These are phyloP conservation scores for Procavia capensis DNA, from an alignment of 2,113 vertebrate genomes.

Conservation along the genomic window DNA sequence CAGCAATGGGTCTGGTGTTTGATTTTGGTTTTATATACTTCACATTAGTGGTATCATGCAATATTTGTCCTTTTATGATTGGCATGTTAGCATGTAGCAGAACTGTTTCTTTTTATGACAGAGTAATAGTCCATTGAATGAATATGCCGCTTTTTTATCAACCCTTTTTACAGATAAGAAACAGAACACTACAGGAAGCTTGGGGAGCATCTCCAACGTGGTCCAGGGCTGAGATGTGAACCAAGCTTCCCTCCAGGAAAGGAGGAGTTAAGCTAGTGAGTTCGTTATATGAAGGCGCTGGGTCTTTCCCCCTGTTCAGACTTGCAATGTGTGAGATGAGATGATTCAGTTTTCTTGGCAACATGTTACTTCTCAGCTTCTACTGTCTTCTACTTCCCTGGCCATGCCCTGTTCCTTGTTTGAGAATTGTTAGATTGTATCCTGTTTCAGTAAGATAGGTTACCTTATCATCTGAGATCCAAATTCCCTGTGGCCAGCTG, in stretches of 20 bases:
- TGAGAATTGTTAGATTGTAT: not conserved
- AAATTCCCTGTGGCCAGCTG: constrained; percentile 50
- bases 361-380: not conserved
- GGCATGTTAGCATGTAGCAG: not conserved
- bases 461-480: constrained; percentile 26
- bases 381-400: not conserved
- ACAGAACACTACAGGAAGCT: not conserved
- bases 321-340: not conserved
- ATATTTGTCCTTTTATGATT: not conserved
- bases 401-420: not conserved
- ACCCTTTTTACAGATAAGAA: not conserved
- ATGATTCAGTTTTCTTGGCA: not conserved
- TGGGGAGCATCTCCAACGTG: too few relatives aligned
- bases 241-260: not conserved
- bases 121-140: not conserved
- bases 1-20: too few relatives aligned
- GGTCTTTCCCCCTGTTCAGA: not conserved
- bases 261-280: not conserved
- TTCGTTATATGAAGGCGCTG: not conserved
- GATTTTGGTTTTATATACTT: not conserved
- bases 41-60: not conserved
- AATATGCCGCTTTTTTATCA: not conserved
- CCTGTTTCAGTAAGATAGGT: constrained; percentile 43
- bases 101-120: not conserved
- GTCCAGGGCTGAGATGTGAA: not conserved